Conservation (phyloP, 2,113 vertebrate genomes). For the Etheostoma spectabile region DNA sequence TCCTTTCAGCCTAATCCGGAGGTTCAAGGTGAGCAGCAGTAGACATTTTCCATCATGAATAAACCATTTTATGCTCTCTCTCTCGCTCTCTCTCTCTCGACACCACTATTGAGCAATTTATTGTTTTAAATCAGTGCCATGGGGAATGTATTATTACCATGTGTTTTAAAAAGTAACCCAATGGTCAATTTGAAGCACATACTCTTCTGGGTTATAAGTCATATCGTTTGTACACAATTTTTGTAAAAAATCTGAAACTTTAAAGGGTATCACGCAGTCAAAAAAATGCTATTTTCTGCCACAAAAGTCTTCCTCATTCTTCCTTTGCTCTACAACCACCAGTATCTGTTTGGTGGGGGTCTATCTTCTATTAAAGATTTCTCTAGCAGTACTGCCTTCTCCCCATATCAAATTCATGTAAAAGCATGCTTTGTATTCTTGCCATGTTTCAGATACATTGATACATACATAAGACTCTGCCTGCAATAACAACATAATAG, state of each 20-base stretch:
- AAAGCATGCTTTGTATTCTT: constrained; percentile 20
- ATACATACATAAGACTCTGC: background rate
- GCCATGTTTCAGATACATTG: background rate
- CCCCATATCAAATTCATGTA: constrained; percentile 36
- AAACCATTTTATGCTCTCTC: constrained; percentile 53
- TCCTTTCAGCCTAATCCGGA: constrained; percentile 27
- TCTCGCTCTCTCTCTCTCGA: constrained; percentile 1
- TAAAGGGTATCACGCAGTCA: background rate
- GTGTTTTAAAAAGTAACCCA: constrained; percentile 15
- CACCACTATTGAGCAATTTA: constrained; percentile 46
- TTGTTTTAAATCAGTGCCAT: constrained; percentile 1
- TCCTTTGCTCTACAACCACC: background rate
- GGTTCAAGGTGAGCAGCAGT: constrained; percentile 59
- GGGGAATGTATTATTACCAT: constrained; percentile 7
- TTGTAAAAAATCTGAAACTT: background rate
- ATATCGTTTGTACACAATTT: background rate
- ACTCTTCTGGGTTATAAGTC: background rate
- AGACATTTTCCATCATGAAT: constrained; percentile 57
- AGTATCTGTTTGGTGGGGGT: background rate
- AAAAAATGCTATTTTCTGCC: background rate
- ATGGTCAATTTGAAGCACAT: background rate
- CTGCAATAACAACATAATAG: background rate
- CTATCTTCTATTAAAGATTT: constrained; percentile 49
- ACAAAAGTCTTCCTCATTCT: constrained; percentile 7
- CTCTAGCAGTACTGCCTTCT: constrained; percentile 15